Base-by-base conservation (phyloP, 2,113 vertebrate species). In the Ameiurus melas region DNA sequence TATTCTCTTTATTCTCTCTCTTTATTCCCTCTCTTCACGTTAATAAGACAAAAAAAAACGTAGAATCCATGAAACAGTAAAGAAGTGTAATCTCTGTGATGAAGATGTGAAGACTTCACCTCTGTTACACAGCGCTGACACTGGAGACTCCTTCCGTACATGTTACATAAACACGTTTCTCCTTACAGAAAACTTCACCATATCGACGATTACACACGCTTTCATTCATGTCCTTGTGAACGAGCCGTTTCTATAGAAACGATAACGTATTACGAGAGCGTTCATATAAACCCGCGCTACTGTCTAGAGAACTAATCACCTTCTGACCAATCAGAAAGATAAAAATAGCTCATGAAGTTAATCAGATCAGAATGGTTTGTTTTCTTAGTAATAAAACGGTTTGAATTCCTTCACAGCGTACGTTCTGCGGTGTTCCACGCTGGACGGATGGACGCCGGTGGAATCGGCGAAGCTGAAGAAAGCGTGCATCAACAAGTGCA, bases 391-490 rank as follows among this genome's bases (percentile, higher is more conserved):
- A 16, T 77, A 22, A 78, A 58, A 43, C 58, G 4, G 2, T 70
- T 81, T 30, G 36, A 16, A 8, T 77, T 19, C 30, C 5, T 68
- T 75, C 43, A 10, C 87, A 92, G 92, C 92, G 1, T 92, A 92
- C 62, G 91, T 92, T 16, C 88, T 92, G 17, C 92, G 90, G 33
- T 91, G 92, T n/a, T 91, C 90, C 30, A 88, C 90, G 7, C n/a
- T 92, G 79, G 90, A 90, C 27, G 92, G 92, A 85, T 92, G 92
- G 92, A 91, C 89, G 1, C 78, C 92, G 0, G 92, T 92, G 73
- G 92, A 92, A 57, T 89, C 91, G 1, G 89, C 92, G 8, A 92
- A 92, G 70, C 87, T 92, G 81, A 92, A 92, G 84, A 92, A 92
- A 47, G 92, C 92, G 25, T 91, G 90, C 47, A 92, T 92, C 83